Evolutionary conservation across 1,140 invertebrate genomes (phyloP).

Genomic region (Paracyclopina nana): DNA sequence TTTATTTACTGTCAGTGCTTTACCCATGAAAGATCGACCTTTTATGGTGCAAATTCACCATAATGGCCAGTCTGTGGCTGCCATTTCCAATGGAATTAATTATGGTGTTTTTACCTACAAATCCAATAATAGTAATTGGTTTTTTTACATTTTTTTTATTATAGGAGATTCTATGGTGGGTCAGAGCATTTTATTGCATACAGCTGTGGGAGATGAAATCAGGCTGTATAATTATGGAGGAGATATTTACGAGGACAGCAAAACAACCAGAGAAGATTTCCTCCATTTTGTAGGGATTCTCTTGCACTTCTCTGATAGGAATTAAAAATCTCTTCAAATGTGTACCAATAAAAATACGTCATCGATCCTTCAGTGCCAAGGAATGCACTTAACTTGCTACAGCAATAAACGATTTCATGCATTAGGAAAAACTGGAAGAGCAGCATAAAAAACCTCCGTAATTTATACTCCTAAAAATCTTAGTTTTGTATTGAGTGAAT

Average conservation of each 20-base stretch:
- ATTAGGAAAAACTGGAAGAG: no score
- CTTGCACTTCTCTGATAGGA: not conserved
- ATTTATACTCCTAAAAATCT: no score
- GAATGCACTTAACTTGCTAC: no score
- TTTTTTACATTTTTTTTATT: no score
- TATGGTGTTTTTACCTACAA: no score
- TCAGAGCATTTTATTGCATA: slow-evolving; percentile 5
- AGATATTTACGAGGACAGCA: not conserved
- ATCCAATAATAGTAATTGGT: no score
- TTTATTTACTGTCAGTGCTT: not conserved
- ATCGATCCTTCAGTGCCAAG: no score
- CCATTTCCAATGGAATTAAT: slow-evolving; percentile 3
- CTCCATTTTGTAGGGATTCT: slow-evolving; percentile 3
- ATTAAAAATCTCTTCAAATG: no score
- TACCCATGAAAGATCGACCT: not conserved
- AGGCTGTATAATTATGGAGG: not conserved
- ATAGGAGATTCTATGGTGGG: slow-evolving; percentile 1
- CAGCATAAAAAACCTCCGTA: no score
- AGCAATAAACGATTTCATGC: no score
- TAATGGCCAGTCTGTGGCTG: slow-evolving; percentile 1
- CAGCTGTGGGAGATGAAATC: not conserved
- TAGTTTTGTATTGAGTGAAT: no score
- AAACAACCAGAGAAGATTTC: not conserved
- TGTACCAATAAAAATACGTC: no score
- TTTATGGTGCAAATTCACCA: slow-evolving; percentile 1